phyloP scores from a whole-genome alignment of 2,888 invertebrate species.

The Phyto melanocephala region DNA sequence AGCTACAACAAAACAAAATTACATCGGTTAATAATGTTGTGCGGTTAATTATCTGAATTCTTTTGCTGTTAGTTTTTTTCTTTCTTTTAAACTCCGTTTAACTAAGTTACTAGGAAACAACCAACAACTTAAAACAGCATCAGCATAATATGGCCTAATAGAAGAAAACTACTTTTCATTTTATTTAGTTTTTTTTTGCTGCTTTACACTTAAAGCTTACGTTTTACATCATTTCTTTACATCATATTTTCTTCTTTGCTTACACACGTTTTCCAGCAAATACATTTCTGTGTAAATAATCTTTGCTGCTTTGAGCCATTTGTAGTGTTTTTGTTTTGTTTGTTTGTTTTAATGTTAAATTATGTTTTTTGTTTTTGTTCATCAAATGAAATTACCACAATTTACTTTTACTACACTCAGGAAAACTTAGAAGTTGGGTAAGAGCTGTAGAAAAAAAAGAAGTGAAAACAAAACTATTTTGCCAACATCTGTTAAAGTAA shows the following conservation, averaged over 20 bases:
- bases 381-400: slow-evolving; percentile 39
- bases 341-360: neutral
- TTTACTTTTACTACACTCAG: slow-evolving; percentile 18
- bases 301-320: neutral
- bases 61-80: slow-evolving; percentile 14
- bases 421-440: slow-evolving; percentile 13
- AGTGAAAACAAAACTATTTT: slow-evolving; percentile 25
- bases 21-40: slow-evolving; percentile 33
- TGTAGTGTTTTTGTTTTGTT: neutral
- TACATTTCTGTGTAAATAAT: slow-evolving; percentile 37
- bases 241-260: slow-evolving; percentile 30
- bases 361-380: neutral
- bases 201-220: slow-evolving; percentile 37
- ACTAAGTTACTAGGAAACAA: slow-evolving; percentile 47
- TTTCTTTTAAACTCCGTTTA: slow-evolving; percentile 15
- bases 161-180: slow-evolving; percentile 50
- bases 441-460: neutral
- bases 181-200: neutral
- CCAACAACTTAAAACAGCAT: neutral
- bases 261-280: neutral
- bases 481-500: slow-evolving; percentile 24
- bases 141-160: slow-evolving; percentile 35
- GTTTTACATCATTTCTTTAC: slow-evolving; percentile 46
- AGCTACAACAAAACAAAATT: neutral
- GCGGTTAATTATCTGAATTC: slow-evolving; percentile 59